Percentiles rank a stretch among this genome's conserved stretches.
These are phyloP conservation scores for Sisyra nigra DNA, from an alignment of 2,888 invertebrate species.

Conservation along the genomic window DNA sequence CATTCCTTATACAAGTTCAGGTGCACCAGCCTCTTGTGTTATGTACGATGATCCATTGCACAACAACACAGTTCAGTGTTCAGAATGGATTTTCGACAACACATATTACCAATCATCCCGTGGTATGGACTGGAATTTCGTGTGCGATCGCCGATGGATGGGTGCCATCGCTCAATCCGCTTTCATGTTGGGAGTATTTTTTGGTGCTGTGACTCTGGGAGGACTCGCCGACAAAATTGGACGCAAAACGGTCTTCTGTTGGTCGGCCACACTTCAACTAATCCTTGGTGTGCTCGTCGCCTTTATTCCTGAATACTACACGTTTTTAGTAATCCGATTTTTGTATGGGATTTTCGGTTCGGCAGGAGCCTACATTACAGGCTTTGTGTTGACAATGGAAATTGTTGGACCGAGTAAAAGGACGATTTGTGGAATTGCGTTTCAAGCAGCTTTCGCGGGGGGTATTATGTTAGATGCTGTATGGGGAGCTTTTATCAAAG, in stretches of 20 bases:
- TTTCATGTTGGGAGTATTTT: slow-evolving; percentile 72
- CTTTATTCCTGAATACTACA: slow-evolving; percentile 59
- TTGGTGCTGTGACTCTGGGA: slow-evolving; percentile 62
- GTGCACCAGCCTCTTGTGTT: slow-evolving; percentile 45
- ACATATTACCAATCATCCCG: slow-evolving; percentile 57
- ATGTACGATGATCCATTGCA: slow-evolving; percentile 22
- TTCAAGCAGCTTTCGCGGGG: slow-evolving; percentile 60
- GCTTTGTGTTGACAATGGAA: slow-evolving; percentile 64
- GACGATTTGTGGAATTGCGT: slow-evolving; percentile 64
- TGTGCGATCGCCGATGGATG: slow-evolving; percentile 67
- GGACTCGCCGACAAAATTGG: slow-evolving; percentile 67
- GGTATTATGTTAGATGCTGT: slow-evolving; percentile 72
- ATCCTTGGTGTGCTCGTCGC: slow-evolving; percentile 49
- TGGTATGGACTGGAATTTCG: slow-evolving; percentile 68
- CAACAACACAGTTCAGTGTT: slow-evolving; percentile 28
- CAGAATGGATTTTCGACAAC: slow-evolving; percentile 52
- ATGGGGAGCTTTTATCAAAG: slow-evolving; percentile 63
- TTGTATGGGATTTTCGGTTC: slow-evolving; percentile 70
- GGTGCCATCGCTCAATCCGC: slow-evolving; percentile 61
- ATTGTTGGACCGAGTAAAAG: slow-evolving; percentile 64
- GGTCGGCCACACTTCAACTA: slow-evolving; percentile 58
- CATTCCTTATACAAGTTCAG: slow-evolving; percentile 40
- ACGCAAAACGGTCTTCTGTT: slow-evolving; percentile 61
- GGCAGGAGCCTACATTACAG: slow-evolving; percentile 49
- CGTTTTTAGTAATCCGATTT: slow-evolving; percentile 49